These are phyloP conservation scores for Epinotia demarniana DNA, from an alignment of 2,888 invertebrate species.

Conservation along the genomic window DNA sequence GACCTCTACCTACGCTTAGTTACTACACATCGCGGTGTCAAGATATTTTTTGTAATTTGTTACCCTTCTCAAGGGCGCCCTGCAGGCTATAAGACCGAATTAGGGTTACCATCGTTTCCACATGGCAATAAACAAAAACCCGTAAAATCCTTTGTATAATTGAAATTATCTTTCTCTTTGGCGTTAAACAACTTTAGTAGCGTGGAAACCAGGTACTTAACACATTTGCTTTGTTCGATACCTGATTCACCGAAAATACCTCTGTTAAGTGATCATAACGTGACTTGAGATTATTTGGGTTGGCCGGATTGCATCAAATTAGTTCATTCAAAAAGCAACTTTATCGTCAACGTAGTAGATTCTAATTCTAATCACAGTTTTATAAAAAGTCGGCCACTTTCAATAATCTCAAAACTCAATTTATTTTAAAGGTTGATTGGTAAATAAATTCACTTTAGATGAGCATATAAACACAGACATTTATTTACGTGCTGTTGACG, in stretches of 20 bases:
- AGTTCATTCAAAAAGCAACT: too few species aligned
- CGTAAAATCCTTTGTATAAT: neutral
- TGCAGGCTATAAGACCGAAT: constrained; percentile 31
- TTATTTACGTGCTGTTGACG: constrained; percentile 27
- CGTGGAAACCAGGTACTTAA: constrained; percentile 23
- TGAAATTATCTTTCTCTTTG: neutral
- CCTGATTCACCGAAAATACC: constrained; percentile 16
- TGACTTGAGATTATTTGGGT: neutral
- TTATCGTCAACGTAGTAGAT: too few species aligned
- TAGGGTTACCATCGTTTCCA: constrained; percentile 30
- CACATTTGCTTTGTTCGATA: constrained; percentile 30
- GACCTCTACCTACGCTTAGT: too few species aligned
- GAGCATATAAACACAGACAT: neutral
- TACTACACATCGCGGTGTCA: too few species aligned
- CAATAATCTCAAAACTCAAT: neutral
- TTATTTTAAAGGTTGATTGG: constrained; percentile 4
- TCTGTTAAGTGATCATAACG: neutral
- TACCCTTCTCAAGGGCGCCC: constrained; percentile 36
- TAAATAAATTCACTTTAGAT: constrained; percentile 25
- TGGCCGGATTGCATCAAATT: too few species aligned
- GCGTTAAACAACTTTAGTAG: neutral
- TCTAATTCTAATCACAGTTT: too few species aligned
- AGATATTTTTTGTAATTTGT: constrained; percentile 26
- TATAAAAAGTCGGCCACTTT: too few species aligned
- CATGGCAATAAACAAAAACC: constrained; percentile 10